Conservation (phyloP, 2,113 vertebrate species). For the Cisticola juncidis region DNA sequence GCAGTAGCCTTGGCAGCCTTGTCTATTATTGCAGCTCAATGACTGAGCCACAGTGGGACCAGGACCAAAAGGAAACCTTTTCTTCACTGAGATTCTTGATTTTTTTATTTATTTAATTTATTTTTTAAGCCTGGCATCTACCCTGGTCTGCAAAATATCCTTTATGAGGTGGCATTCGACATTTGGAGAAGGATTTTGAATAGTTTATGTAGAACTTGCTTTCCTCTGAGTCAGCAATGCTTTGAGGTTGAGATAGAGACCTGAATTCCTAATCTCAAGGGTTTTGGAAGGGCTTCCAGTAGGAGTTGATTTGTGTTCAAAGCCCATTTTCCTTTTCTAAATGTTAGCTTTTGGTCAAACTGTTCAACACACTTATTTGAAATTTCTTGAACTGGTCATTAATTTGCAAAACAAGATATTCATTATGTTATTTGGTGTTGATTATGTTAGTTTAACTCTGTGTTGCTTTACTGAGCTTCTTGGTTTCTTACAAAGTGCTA, state of each 20-base stretch:
- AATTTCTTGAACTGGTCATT: not conserved
- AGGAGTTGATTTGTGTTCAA: not conserved
- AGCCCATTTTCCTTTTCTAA: not conserved
- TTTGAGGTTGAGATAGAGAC: not conserved
- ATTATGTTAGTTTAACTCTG: not conserved
- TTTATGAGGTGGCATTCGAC: not conserved
- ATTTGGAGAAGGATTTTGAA: not conserved
- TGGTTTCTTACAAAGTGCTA: not conserved
- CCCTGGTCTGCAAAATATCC: not conserved
- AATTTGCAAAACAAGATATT: not conserved
- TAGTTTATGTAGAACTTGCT: not conserved
- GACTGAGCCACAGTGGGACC: not conserved
- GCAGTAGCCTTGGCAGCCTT: conserved; percentile 47
- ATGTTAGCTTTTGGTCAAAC: not conserved
- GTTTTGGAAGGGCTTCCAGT: conserved; percentile 12
- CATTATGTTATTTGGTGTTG: not conserved
- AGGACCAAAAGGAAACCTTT: conserved; percentile 5
- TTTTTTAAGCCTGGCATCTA: not conserved
- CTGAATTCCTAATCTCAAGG: conserved; percentile 9
- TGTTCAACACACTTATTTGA: not conserved
- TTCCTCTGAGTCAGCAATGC: conserved; percentile 4
- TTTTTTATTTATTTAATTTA: not conserved
- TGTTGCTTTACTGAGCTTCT: not conserved
- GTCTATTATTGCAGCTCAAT: not conserved
- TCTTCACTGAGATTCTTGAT: not conserved